Evolutionary conservation across 2,888 invertebrate species (phyloP).

Genomic region (Latrodectus hesperus): DNA sequence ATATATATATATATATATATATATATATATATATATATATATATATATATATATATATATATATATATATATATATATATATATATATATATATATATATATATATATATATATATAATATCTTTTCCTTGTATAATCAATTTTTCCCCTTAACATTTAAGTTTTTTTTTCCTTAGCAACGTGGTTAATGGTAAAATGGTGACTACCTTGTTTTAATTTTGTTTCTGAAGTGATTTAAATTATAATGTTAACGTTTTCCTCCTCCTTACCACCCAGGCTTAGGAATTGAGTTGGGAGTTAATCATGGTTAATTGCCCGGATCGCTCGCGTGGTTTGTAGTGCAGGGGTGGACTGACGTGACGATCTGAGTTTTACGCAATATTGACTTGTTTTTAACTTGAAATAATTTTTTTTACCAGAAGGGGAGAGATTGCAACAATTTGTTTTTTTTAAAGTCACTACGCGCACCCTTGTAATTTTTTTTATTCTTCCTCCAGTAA

Average conservation of each 20-base stretch:
- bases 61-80: not conserved
- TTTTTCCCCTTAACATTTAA: not conserved
- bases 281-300: constrained; percentile 35
- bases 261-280: constrained; percentile 1
- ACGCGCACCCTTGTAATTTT: not conserved
- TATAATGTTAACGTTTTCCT: constrained; percentile 40
- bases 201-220: constrained; percentile 4
- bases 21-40: constrained; percentile 8
- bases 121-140: not conserved
- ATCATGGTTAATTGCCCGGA: constrained; percentile 50
- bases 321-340: constrained; percentile 2
- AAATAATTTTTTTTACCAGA: not conserved
- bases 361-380: constrained; percentile 48
- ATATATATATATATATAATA: constrained; percentile 1
- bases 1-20: too few species aligned
- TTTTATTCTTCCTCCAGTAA: constrained; percentile 4
- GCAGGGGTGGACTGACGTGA: not conserved
- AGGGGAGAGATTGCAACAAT: constrained; percentile 9
- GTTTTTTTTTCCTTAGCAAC: not conserved
- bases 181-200: constrained; percentile 5
- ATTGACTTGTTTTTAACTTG: constrained; percentile 25
- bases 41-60: not conserved
- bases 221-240: constrained; percentile 40
- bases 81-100: not conserved
- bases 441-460: constrained; percentile 35